A percentile compares a stretch with the other conserved stretches of the same genome.
These are phyloP conservation scores for Halictus quadricinctus DNA, from an alignment of 2,888 invertebrate species.

Conservation along the genomic window DNA sequence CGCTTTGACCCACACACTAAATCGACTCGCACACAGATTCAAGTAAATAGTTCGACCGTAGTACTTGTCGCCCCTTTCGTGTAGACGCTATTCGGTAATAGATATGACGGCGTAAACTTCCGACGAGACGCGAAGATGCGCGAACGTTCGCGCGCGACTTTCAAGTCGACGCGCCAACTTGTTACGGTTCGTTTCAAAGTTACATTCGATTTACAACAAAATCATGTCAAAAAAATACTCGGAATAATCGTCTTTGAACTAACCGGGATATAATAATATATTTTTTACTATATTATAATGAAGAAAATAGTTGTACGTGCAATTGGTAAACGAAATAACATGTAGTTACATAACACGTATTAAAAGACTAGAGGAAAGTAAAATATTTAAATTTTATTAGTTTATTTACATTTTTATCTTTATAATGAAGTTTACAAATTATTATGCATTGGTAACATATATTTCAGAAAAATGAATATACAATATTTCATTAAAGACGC, in stretches of 20 bases:
- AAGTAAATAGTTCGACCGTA: slow-evolving; percentile 60
- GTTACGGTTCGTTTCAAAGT: not conserved
- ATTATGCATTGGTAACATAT: slow-evolving; percentile 23
- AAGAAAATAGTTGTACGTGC: not conserved
- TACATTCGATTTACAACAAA: not conserved
- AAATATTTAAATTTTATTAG: slow-evolving; percentile 25
- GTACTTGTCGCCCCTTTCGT: slow-evolving; percentile 59
- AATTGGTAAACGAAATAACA: not conserved
- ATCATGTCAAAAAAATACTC: not conserved
- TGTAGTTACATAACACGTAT: not conserved
- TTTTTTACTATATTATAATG: not conserved
- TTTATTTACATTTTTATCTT: slow-evolving; percentile 33
- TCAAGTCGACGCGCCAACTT: slow-evolving; percentile 8
- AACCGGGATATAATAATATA: not conserved
- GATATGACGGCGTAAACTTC: slow-evolving; percentile 32
- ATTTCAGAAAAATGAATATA: slow-evolving; percentile 21
- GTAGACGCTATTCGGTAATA: slow-evolving; percentile 43
- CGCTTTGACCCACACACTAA: slow-evolving; percentile 64
- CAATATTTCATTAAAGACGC: slow-evolving; percentile 17
- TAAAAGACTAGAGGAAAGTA: not conserved
- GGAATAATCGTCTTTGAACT: not conserved
- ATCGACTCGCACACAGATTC: slow-evolving; percentile 63
- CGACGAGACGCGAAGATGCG: slow-evolving; percentile 32
- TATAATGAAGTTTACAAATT: slow-evolving; percentile 23
- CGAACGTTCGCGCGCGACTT: slow-evolving; percentile 38